Evolutionary conservation across 2,888 invertebrate genomes (phyloP).

Genomic region (Drosophila mimetica): DNA sequence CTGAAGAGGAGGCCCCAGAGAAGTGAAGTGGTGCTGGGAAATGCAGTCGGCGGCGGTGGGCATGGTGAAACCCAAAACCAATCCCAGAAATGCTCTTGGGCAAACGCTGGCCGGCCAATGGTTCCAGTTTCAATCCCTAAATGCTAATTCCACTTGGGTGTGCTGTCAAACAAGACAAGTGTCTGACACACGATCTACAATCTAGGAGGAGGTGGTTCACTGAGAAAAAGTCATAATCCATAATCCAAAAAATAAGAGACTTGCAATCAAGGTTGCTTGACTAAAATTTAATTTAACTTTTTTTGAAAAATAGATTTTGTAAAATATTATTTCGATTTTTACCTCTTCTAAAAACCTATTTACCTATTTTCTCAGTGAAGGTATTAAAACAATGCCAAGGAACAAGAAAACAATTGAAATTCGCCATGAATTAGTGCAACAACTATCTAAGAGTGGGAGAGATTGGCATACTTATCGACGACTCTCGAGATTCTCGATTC

Average conservation of each 20-base stretch:
- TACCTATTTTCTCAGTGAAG: too few relatives aligned
- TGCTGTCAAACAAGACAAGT: constrained; percentile 55
- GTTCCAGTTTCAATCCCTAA: constrained; percentile 23
- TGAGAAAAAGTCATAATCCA: not conserved
- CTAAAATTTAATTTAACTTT: too few relatives aligned
- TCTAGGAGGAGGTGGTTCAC: not conserved
- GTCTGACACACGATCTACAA: constrained; percentile 30
- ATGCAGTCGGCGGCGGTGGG: not conserved
- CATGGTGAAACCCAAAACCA: constrained; percentile 28
- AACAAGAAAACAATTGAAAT: not conserved
- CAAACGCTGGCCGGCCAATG: constrained; percentile 3
- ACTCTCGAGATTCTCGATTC: not conserved
- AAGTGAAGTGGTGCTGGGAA: constrained; percentile 11
- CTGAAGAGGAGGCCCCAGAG: constrained; percentile 3
- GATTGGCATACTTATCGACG: constrained; percentile 19
- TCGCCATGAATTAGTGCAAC: constrained; percentile 8
- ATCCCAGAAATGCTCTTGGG: constrained; percentile 34
- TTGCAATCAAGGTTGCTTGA: too few relatives aligned
- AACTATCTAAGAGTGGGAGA: not conserved
- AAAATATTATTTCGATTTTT: too few relatives aligned
- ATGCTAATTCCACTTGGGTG: constrained; percentile 60
- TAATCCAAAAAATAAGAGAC: not conserved
- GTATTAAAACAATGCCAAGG: not conserved
- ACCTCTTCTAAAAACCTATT: too few relatives aligned
- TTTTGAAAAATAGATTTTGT: not conserved